A percentile compares a stretch with the other conserved stretches of the same genome.
These are phyloP conservation scores for Apamea anceps DNA, from an alignment of 2,888 invertebrate genomes.

Conservation along the genomic window DNA sequence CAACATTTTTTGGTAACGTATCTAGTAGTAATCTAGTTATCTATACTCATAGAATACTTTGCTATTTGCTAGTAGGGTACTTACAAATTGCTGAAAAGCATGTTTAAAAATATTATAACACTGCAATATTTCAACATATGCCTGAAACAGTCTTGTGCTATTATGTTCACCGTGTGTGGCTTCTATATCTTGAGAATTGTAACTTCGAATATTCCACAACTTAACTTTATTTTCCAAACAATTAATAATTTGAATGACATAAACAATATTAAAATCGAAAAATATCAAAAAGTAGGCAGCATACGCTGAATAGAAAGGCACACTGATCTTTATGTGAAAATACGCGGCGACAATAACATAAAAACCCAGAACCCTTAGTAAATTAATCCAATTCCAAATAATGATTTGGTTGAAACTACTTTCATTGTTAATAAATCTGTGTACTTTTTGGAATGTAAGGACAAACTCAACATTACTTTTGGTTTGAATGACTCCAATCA, in stretches of 20 bases:
- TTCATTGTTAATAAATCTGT: conserved; percentile 32
- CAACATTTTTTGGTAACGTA: too few species aligned
- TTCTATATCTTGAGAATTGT: neutral
- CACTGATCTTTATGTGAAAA: neutral
- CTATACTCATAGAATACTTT: neutral
- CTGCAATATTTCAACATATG: conserved; percentile 41
- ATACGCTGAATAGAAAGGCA: neutral
- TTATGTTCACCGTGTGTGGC: neutral
- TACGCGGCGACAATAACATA: neutral
- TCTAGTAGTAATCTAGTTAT: neutral
- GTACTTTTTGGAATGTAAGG: conserved; percentile 34
- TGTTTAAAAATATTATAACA: conserved; percentile 33
- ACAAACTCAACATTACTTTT: conserved; percentile 32
- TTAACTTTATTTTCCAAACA: conserved; percentile 28
- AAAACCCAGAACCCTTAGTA: neutral
- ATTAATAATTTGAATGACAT: neutral
- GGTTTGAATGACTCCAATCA: neutral
- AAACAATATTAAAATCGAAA: conserved; percentile 25
- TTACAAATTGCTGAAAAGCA: conserved; percentile 32
- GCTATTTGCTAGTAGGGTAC: neutral
- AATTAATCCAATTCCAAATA: conserved; percentile 32
- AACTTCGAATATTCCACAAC: neutral
- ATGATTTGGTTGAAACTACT: neutral
- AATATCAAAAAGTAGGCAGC: neutral
- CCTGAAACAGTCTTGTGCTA: conserved; percentile 19